A percentile compares a stretch with the other conserved stretches of the same genome.
phyloP scores from a whole-genome alignment of 2,113 vertebrate species.

The Dolichotis patagonum region DNA sequence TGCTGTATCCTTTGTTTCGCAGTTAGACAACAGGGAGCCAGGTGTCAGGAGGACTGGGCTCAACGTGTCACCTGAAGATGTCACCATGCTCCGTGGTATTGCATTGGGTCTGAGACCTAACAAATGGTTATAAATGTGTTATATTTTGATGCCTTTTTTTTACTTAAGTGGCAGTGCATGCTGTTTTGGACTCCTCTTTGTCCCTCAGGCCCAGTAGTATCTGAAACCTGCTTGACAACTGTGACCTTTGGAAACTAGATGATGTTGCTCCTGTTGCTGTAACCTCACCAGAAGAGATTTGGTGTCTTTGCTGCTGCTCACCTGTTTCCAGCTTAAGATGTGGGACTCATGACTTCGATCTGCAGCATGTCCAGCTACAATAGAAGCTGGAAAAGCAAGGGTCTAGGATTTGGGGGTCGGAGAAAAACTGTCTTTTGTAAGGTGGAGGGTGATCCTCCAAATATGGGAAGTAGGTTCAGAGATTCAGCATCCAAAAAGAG shows the following conservation, averaged over 20 bases:
- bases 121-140: neutral
- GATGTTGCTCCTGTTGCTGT: neutral
- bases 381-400: neutral
- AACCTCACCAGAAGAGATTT: neutral
- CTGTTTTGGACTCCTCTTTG: neutral
- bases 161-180: neutral
- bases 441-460: neutral
- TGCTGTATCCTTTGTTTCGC: neutral
- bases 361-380: neutral
- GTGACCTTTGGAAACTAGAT: neutral
- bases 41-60: neutral
- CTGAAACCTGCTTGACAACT: neutral
- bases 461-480: neutral
- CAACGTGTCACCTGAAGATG: neutral
- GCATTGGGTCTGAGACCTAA: neutral
- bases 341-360: neutral
- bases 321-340: neutral
- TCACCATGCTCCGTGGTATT: neutral
- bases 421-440: neutral
- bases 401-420: neutral
- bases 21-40: neutral
- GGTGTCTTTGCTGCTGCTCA: neutral
- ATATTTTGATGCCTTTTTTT: neutral
- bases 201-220: neutral
- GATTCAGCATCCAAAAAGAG: neutral